phyloP scores from a whole-genome alignment of 2,888 invertebrate species.

The Heteropelma amictum region DNA sequence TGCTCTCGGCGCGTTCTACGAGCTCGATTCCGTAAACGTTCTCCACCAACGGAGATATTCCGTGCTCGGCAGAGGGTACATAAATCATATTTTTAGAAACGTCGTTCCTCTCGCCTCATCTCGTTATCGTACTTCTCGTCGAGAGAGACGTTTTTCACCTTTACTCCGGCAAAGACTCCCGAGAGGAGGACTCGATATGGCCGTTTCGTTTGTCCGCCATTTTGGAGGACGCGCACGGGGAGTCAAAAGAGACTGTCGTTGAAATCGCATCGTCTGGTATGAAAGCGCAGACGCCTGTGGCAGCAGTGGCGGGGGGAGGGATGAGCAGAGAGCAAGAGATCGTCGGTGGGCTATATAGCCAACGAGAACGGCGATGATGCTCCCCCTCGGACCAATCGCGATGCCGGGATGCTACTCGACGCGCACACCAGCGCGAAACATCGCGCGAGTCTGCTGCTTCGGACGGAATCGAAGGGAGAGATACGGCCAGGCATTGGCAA shows the following conservation, averaged over 20 bases:
- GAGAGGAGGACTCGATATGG: neutral
- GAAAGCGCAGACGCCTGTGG: constrained; percentile 56
- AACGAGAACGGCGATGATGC: constrained; percentile 72
- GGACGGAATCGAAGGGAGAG: constrained; percentile 51
- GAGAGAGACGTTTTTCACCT: neutral
- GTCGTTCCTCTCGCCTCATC: neutral
- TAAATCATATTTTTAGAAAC: constrained; percentile 42
- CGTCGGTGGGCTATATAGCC: constrained; percentile 60
- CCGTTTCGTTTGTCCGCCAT: constrained; percentile 64
- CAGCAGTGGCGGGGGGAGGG: constrained; percentile 66
- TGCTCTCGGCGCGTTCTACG: constrained; percentile 38
- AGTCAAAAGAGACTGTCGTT: constrained; percentile 51
- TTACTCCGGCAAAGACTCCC: too few species aligned
- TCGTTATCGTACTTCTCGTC: neutral
- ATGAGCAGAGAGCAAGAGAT: constrained; percentile 71
- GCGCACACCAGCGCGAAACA: constrained; percentile 54
- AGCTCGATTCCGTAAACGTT: constrained; percentile 48
- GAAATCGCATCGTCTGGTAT: constrained; percentile 49
- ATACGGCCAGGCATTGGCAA: constrained; percentile 47
- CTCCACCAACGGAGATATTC: constrained; percentile 36
- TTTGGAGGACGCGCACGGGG: constrained; percentile 64
- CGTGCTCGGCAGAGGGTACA: constrained; percentile 43
- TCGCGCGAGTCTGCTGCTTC: constrained; percentile 25
- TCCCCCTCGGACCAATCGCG: constrained; percentile 72
- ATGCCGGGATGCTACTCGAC: constrained; percentile 68